These are phyloP conservation scores for Datnioides undecimradiatus DNA, from an alignment of 2,113 vertebrate genomes.

Conservation along the genomic window DNA sequence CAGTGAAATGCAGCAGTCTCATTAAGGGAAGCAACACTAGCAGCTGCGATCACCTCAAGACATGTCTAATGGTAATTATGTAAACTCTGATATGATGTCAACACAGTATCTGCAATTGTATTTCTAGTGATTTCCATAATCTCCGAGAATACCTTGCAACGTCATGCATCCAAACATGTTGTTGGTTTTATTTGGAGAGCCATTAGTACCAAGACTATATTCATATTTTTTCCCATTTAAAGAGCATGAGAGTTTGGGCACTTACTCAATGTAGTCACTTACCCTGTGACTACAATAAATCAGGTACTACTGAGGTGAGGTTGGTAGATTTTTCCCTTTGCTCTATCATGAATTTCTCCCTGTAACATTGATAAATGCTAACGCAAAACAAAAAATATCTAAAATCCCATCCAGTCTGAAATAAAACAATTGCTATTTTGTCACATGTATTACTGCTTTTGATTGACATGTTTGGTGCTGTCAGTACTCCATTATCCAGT, in stretches of 20 bases:
- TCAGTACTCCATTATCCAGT: neutral
- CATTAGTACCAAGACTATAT: neutral
- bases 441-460: neutral
- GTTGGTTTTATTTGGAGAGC: conserved; percentile 7
- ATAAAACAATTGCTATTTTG: neutral
- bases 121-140: conserved; percentile 6
- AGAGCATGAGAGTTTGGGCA: neutral
- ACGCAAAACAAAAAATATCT: too few species aligned
- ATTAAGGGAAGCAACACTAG: too few species aligned
- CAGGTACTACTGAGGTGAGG: neutral
- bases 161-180: conserved; percentile 1
- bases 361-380: neutral
- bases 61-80: neutral
- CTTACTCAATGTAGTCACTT: neutral
- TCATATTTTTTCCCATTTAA: neutral
- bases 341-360: neutral
- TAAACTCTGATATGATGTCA: neutral
- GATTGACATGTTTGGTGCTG: conserved; percentile 1
- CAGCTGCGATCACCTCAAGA: neutral
- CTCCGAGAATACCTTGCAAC: conserved; percentile 15
- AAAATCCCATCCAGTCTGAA: neutral
- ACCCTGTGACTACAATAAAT: neutral
- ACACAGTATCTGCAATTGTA: neutral
- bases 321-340: neutral
- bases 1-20: neutral